A percentile compares a stretch with the other conserved stretches of the same genome.
Evolutionary conservation across 2,888 invertebrate species (phyloP).

Genomic region (Petrophora chlorosata): DNA sequence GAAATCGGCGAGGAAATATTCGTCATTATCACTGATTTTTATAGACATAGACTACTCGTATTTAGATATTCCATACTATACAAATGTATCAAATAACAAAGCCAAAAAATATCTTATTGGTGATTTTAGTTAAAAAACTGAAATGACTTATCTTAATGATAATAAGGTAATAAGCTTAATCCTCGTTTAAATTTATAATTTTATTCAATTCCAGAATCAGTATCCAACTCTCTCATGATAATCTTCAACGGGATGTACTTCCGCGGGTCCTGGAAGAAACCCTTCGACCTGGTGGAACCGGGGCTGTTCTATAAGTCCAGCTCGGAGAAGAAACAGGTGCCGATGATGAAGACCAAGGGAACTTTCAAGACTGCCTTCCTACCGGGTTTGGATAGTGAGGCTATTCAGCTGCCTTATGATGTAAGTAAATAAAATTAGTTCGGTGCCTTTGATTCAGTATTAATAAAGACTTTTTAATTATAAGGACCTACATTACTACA

Average conservation of each 20-base stretch:
- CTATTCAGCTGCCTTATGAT: constrained; percentile 89
- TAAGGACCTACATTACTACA: no score
- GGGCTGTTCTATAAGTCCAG: constrained; percentile 86
- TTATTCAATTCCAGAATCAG: constrained; percentile 53
- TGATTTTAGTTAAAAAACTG: no score
- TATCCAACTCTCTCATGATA: constrained; percentile 85
- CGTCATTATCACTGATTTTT: no score
- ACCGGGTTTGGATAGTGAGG: constrained; percentile 86
- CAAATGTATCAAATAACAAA: no score
- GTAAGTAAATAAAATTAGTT: constrained; percentile 57
- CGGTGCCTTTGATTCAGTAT: background rate
- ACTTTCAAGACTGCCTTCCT: constrained; percentile 85
- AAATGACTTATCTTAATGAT: no score
- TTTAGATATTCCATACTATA: no score
- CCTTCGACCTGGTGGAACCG: constrained; percentile 82
- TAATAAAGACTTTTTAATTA: no score
- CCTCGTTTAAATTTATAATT: background rate
- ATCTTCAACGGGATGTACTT: constrained; percentile 91
- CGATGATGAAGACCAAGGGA: constrained; percentile 88
- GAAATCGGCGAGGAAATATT: no score
- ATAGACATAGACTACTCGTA: no score
- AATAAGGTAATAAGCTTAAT: no score
- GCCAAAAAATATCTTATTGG: no score
- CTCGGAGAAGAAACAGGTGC: constrained; percentile 83
- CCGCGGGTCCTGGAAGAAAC: constrained; percentile 89